Evolutionary conservation across 2,888 invertebrate species (phyloP).

Genomic region (Ypsolopha scabrella): DNA sequence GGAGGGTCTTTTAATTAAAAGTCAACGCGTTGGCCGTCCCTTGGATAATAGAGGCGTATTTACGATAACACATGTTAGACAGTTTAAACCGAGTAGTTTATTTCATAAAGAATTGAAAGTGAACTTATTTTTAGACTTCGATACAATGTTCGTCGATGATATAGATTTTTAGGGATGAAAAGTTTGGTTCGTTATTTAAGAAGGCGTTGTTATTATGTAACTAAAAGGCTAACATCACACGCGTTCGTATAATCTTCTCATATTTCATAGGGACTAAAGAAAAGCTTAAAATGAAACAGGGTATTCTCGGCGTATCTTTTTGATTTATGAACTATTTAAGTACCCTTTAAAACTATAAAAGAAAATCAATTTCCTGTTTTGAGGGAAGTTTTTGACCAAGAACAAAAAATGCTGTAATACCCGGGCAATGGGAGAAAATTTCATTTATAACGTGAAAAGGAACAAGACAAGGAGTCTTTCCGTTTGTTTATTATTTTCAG

Average conservation of each 20-base stretch:
- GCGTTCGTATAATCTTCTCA: constrained; percentile 40
- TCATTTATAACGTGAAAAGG: no score
- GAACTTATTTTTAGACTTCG: no score
- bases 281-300: constrained; percentile 56
- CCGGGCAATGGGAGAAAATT: not conserved
- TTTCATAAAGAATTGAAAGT: no score
- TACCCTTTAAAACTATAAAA: constrained; percentile 55
- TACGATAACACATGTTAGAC: not conserved
- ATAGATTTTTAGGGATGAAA: no score
- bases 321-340: constrained; percentile 64
- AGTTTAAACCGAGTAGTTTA: no score
- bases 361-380: constrained; percentile 33
- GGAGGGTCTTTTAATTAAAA: constrained; percentile 61
- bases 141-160: no score
- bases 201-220: not conserved
- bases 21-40: constrained; percentile 44
- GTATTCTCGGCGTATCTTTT: constrained; percentile 53
- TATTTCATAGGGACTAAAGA: constrained; percentile 40
- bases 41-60: constrained; percentile 36
- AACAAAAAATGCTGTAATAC: not conserved
- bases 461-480: no score
- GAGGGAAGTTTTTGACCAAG: constrained; percentile 2
- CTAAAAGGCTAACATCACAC: not conserved
- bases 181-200: not conserved
- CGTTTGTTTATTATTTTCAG: no score